phyloP scores from a whole-genome alignment of 2,113 vertebrate genomes.

The Lates calcarifer region DNA sequence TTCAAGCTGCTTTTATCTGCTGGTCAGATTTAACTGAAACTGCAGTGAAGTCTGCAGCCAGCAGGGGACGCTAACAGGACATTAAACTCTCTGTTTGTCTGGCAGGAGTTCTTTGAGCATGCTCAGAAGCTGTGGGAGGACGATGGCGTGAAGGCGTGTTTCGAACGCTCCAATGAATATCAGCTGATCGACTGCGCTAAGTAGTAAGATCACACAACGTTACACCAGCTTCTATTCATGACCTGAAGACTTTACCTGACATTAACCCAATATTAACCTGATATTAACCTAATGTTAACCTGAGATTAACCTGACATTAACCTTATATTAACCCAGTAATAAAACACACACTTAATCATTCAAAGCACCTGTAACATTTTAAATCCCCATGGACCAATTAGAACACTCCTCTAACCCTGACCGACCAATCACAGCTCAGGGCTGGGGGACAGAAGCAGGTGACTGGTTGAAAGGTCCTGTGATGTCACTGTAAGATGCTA shows the following conservation, averaged over 20 bases:
- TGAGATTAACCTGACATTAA: not conserved
- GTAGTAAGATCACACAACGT: conserved; percentile 73
- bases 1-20: too few species aligned
- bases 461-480: not conserved
- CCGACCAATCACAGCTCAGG: not conserved
- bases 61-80: not conserved
- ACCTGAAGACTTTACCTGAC: not conserved
- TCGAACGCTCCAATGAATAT: conserved; percentile 84
- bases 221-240: not conserved
- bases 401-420: conserved; percentile 8
- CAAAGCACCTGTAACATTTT: not conserved
- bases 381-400: conserved; percentile 20
- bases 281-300: not conserved
- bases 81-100: not conserved
- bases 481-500: not conserved
- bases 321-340: not conserved
- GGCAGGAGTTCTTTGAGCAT: conserved; percentile 84
- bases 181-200: conserved; percentile 86
- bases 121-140: conserved; percentile 83
- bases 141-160: conserved; percentile 80
- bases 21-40: too few species aligned
- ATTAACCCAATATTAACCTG: too few species aligned
- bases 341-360: not conserved
- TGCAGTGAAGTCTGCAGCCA: not conserved
- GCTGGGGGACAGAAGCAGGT: not conserved